Base-by-base conservation (phyloP, 2,888 invertebrate species). In the Glyphotaelius pellucidus region DNA sequence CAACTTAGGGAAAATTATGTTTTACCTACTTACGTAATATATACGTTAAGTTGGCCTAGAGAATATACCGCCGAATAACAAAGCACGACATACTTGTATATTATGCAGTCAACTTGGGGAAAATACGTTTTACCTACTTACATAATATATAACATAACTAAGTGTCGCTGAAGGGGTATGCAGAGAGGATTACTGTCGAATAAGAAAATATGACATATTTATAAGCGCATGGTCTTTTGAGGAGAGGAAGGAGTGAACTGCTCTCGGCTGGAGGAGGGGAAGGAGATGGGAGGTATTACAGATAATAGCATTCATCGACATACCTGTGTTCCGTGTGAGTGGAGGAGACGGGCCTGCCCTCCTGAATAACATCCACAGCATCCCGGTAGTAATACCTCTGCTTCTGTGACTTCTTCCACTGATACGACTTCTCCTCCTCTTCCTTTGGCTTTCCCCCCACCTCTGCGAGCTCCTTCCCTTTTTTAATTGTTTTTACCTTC, bases 361-460 rank as follows among this genome's bases (percentile, higher is more conserved):
- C 98, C 95, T 98, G 98, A 94, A 99, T 97, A 91, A 99, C 98
- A 95, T 99, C 98, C 93, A 98, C 98, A 0, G 98, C 97, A 93
- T 98, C 98, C 94, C 97, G 96, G 95, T 98, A 99, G 94, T 97
- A 97, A 95, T 98, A 98, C 35, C 98, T 97, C 0, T 97, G 97
- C 94, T 97, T 97, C 94, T 97, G 97, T 0, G 96, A 96, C 93
- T 97, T 97, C 93, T 97, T 97, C 98, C 98, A 98, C 94, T 98
- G 97, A 93, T 97, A 97, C 0, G 96, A 95, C 94, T 97, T 97
- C 90, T 96, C 96, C 93, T 97, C 97, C 80, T 96, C 96, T 94
- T 96, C 96, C 93, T 97, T 96, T 94, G 97, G 97, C 83, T 96
- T 96, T 94, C 96, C 96, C 93, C 97, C 96, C 94, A 94, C 96